phyloP scores from a whole-genome alignment of 2,113 vertebrate genomes.

The Ginglymostoma cirratum region DNA sequence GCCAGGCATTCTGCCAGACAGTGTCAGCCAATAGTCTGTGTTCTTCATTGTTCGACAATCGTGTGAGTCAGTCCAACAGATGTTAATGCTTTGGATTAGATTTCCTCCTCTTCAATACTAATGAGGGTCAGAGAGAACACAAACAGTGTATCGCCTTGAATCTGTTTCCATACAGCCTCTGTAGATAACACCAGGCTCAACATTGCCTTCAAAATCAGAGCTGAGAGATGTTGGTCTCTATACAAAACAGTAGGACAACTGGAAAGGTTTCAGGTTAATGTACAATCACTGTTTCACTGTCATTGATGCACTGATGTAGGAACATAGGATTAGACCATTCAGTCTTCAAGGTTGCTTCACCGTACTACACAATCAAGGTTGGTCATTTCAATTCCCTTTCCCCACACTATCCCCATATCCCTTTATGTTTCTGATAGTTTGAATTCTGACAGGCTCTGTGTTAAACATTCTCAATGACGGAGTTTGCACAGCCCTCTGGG shows the following conservation, averaged over 20 bases:
- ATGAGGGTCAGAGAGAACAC: not conserved
- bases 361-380: too few relatives aligned
- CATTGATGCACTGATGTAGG: not conserved
- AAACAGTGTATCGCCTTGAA: not conserved
- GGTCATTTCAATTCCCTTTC: too few relatives aligned
- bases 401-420: too few relatives aligned
- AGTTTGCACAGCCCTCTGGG: too few relatives aligned
- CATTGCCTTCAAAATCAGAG: not conserved
- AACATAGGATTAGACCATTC: too few relatives aligned
- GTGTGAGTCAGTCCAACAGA: not conserved
- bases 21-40: not conserved
- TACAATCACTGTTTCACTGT: not conserved
- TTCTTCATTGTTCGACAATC: not conserved
- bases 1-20: not conserved
- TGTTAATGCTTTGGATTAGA: conserved; percentile 2
- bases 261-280: not conserved
- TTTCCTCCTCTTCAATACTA: not conserved
- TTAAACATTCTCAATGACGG: too few relatives aligned
- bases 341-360: too few relatives aligned
- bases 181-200: not conserved
- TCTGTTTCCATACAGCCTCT: not conserved
- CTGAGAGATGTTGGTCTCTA: not conserved
- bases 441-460: too few relatives aligned
- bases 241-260: not conserved
- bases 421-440: too few relatives aligned